Evolutionary conservation across 2,797 vertebrate genomes (phyloP).

Genomic region (Sphenopsis melanotis): DNA sequence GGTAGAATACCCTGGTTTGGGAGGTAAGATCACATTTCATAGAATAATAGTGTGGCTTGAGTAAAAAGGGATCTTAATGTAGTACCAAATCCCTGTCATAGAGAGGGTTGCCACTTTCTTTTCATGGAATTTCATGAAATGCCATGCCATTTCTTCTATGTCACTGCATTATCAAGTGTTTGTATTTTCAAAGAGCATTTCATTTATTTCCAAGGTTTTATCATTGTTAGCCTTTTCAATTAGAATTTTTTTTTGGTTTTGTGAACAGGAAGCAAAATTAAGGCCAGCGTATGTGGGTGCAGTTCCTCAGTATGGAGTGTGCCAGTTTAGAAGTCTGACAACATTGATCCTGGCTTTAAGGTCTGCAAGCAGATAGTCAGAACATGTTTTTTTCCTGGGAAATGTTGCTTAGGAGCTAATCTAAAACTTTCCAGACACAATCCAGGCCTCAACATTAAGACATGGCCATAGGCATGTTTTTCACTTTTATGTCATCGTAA

Average conservation of each 20-base stretch:
- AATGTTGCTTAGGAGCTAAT: not conserved
- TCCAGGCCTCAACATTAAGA: not conserved
- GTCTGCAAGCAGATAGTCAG: not conserved
- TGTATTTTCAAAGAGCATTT: not conserved
- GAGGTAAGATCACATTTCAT: not conserved
- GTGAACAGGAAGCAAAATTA: not conserved
- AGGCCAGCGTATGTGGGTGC: not conserved
- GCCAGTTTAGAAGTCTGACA: not conserved
- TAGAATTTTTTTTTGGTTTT: not conserved
- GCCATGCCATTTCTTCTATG: not conserved
- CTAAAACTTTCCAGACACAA: constrained; percentile 24
- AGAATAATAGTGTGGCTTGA: not conserved
- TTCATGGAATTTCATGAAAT: not conserved
- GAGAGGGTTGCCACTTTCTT: not conserved
- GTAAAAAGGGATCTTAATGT: not conserved
- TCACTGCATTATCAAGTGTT: not conserved
- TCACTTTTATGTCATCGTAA: constrained; percentile 12
- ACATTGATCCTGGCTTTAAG: not conserved
- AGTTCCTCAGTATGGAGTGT: not conserved
- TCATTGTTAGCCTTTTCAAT: not conserved
- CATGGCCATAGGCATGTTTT: not conserved
- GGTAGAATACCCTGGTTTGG: not conserved
- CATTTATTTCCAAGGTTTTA: not conserved
- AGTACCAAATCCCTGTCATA: not conserved
- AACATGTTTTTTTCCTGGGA: not conserved